phyloP scores from a whole-genome alignment of 2,888 invertebrate genomes.

The Nebria salina region DNA sequence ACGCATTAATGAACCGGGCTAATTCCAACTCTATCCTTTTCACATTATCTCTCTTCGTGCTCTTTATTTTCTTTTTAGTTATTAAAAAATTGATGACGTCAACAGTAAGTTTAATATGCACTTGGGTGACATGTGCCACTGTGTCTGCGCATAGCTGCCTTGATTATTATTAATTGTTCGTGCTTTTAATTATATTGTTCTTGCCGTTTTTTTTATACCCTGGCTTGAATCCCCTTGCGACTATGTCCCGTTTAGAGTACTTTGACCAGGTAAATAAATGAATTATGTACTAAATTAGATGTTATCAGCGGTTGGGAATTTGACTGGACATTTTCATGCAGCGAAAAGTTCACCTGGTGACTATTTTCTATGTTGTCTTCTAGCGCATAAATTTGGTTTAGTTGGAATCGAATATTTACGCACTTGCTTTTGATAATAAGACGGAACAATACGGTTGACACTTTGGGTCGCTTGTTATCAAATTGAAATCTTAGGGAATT shows the following conservation, averaged over 20 bases:
- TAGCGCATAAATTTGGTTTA: no score
- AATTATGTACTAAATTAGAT: constrained; percentile 39
- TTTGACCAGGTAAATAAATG: constrained; percentile 30
- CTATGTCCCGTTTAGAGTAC: constrained; percentile 5
- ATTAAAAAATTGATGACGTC: constrained; percentile 23
- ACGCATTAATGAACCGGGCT: constrained; percentile 19
- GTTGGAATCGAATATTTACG: constrained; percentile 15
- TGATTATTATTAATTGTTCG: constrained; percentile 45
- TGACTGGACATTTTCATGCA: neutral
- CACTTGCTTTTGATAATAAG: constrained; percentile 8
- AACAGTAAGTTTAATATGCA: constrained; percentile 5
- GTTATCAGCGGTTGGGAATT: constrained; percentile 23
- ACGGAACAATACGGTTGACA: constrained; percentile 25
- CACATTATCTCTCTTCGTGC: neutral
- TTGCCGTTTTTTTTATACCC: constrained; percentile 15
- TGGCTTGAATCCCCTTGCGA: constrained; percentile 15
- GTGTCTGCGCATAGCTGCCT: constrained; percentile 25
- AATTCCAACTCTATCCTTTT: neutral
- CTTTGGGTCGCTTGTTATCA: constrained; percentile 40
- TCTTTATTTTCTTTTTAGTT: constrained; percentile 7
- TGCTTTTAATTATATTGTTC: constrained; percentile 35
- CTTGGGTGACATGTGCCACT: constrained; percentile 17
- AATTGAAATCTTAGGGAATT: constrained; percentile 47
- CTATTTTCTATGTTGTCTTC: no score
- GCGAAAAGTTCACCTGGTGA: no score